A percentile compares a stretch with the other conserved stretches of the same genome.
Conservation (phyloP, 1,140 invertebrate genomes). For the Colletes latitarsis region DNA sequence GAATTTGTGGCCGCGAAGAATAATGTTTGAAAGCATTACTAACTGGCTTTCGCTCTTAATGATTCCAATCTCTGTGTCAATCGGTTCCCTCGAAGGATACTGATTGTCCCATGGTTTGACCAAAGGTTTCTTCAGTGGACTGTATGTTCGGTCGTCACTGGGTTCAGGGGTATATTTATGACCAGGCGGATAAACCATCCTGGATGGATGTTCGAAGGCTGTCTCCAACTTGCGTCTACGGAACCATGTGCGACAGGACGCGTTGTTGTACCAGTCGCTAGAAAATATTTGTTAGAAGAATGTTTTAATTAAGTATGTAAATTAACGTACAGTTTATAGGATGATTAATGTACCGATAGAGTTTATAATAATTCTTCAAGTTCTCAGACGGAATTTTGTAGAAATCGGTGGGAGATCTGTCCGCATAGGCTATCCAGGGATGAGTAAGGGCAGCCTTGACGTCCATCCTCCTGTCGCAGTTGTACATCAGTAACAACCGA, state of each 20-base stretch:
- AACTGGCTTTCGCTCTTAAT: slow-evolving; percentile 93
- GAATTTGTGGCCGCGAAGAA: no score
- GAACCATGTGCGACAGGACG: slow-evolving; percentile 92
- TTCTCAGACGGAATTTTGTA: slow-evolving; percentile 89
- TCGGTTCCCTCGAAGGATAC: slow-evolving; percentile 88
- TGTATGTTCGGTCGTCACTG: slow-evolving; percentile 83
- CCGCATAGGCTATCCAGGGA: slow-evolving; percentile 91
- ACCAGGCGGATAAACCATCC: slow-evolving; percentile 96
- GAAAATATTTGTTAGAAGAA: slow-evolving; percentile 16
- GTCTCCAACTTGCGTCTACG: slow-evolving; percentile 89
- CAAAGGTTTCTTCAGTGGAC: slow-evolving; percentile 78
- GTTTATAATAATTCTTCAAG: slow-evolving; percentile 88
- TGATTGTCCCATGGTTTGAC: slow-evolving; percentile 85
- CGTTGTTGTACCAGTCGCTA: slow-evolving; percentile 94
- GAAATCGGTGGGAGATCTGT: slow-evolving; percentile 84
- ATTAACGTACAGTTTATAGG: no score
- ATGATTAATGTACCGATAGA: slow-evolving; percentile 83
- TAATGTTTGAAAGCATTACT: slow-evolving; percentile 78
- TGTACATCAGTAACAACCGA: slow-evolving; percentile 88
- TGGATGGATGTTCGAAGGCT: slow-evolving; percentile 94
- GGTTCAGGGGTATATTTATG: slow-evolving; percentile 89
- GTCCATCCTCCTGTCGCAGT: slow-evolving; percentile 89
- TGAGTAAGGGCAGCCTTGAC: slow-evolving; percentile 90
- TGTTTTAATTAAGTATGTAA: no score
- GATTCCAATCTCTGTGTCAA: slow-evolving; percentile 91